phyloP scores from a whole-genome alignment of 2,797 vertebrate genomes.

The Sardinella longiceps region DNA sequence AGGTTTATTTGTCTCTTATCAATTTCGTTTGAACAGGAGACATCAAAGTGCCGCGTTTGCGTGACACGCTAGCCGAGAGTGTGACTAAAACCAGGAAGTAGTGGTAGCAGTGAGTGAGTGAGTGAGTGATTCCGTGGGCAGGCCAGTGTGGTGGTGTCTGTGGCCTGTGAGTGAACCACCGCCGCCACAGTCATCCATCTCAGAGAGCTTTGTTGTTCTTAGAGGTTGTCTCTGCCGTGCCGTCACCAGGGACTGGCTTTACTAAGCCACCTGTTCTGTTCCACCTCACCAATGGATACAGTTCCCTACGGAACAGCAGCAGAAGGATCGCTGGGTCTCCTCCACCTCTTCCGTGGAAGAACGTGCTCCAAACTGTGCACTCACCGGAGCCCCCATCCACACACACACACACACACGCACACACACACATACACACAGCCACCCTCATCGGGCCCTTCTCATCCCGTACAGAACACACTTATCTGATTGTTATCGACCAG shows the following conservation, averaged over 20 bases:
- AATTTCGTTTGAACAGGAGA: slow-evolving; percentile 18
- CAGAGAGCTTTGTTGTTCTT: neutral
- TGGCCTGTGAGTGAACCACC: too few relatives aligned
- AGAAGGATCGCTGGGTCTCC: neutral
- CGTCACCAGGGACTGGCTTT: neutral
- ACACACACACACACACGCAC: too few relatives aligned
- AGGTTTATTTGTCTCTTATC: neutral
- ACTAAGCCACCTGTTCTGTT: neutral
- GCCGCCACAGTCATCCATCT: neutral
- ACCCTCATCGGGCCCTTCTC: neutral
- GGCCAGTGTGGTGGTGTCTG: neutral
- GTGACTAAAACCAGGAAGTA: neutral
- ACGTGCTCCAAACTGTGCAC: neutral
- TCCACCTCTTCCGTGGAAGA: neutral
- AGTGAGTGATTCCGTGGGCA: neutral
- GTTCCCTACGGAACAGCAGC: neutral
- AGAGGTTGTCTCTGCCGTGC: neutral
- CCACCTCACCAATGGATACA: neutral
- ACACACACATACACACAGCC: too few relatives aligned
- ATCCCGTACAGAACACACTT: neutral
- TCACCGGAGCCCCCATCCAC: too few relatives aligned
- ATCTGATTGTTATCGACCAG: neutral
- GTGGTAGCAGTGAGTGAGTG: too few relatives aligned
- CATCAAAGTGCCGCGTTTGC: neutral
- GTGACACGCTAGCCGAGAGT: neutral